Conservation (phyloP, 2,113 vertebrate genomes). For the Sander lucioperca region DNA sequence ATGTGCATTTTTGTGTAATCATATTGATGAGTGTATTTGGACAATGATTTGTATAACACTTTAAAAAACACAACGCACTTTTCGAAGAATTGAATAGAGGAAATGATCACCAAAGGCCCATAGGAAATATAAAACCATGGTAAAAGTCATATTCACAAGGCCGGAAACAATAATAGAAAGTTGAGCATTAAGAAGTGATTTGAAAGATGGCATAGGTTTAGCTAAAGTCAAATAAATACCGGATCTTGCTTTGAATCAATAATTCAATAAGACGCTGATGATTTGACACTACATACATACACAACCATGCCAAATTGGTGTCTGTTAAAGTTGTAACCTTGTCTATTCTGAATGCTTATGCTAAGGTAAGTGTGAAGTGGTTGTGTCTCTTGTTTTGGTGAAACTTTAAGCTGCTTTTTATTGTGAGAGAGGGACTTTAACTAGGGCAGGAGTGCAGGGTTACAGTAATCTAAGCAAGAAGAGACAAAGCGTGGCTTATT, state of each 20-base stretch:
- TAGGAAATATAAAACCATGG: no score
- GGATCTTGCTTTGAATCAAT: not conserved
- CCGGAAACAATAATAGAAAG: not conserved
- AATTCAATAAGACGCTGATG: not conserved
- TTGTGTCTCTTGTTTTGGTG: conserved; percentile 3
- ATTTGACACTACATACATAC: not conserved
- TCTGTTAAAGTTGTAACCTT: not conserved
- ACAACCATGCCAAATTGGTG: not conserved
- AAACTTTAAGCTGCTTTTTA: conserved; percentile 2
- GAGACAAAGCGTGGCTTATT: not conserved
- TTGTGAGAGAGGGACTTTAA: conserved; percentile 11
- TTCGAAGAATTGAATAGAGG: not conserved
- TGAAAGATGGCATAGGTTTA: not conserved
- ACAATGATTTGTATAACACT: not conserved
- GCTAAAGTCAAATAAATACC: not conserved
- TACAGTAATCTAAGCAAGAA: conserved; percentile 16
- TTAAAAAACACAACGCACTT: not conserved
- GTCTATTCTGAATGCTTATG: not conserved
- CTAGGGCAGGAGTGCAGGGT: conserved; percentile 16
- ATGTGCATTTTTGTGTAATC: not conserved
- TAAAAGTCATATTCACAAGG: not conserved
- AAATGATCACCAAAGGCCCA: not conserved
- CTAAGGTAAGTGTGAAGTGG: not conserved
- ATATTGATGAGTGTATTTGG: not conserved
- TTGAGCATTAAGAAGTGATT: not conserved